Evolutionary conservation across 2,888 invertebrate species (phyloP).

Genomic region (Aspidiotus rigidus): DNA sequence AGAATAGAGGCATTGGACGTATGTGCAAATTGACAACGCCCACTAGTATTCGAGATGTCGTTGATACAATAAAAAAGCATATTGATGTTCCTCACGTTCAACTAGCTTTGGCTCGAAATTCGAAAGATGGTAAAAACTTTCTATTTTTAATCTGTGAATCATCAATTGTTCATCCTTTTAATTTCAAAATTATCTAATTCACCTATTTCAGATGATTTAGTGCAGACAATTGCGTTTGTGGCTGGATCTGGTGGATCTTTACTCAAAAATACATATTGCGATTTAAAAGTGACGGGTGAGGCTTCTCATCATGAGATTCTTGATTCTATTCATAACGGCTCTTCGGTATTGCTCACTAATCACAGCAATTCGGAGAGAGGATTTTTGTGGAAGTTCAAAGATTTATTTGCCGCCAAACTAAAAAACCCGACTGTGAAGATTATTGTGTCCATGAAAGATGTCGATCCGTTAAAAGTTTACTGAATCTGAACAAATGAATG

Average conservation of each 20-base stretch:
- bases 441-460: conserved; percentile 60
- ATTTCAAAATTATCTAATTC: no score
- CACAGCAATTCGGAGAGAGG: conserved; percentile 92
- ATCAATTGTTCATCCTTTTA: no score
- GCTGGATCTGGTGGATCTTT: conserved; percentile 82
- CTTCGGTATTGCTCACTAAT: conserved; percentile 76
- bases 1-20: conserved; percentile 51
- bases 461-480: conserved; percentile 56
- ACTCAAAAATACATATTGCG: conserved; percentile 59
- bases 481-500: not conserved
- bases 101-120: conserved; percentile 54
- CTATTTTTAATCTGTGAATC: not conserved
- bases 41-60: conserved; percentile 52
- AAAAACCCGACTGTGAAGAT: conserved; percentile 50
- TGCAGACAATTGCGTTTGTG: conserved; percentile 67
- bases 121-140: conserved; percentile 42
- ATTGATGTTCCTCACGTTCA: conserved; percentile 61
- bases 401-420: conserved; percentile 42
- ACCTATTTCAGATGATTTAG: conserved; percentile 41
- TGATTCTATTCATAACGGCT: conserved; percentile 70
- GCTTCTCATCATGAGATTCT: conserved; percentile 92
- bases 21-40: conserved; percentile 47
- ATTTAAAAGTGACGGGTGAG: conserved; percentile 78
- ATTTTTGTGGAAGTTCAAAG: conserved; percentile 49
- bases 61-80: conserved; percentile 58